Percentiles rank a stretch among this genome's conserved stretches.
Evolutionary conservation across 2,113 vertebrate species (phyloP).

Genomic region (Podarcis muralis): DNA sequence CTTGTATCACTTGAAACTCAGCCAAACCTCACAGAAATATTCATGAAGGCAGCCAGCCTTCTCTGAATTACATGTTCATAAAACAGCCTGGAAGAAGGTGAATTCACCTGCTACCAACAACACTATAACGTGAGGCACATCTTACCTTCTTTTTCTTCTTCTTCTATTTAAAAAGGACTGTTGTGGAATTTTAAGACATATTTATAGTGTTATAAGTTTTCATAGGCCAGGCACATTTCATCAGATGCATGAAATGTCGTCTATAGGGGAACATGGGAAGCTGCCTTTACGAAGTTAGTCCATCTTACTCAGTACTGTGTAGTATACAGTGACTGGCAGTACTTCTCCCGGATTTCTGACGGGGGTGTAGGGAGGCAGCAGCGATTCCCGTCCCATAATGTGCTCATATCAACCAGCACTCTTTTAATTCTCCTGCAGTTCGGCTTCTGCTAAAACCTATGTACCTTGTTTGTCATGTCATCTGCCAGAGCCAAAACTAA

Average conservation of each 20-base stretch:
- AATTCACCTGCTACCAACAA: not conserved
- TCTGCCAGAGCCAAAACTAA: too few relatives aligned
- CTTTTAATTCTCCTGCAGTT: too few relatives aligned
- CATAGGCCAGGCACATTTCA: not conserved
- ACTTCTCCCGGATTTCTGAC: too few relatives aligned
- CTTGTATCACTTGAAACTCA: constrained; percentile 12
- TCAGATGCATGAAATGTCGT: not conserved
- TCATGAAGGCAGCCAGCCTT: constrained; percentile 5
- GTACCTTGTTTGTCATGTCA: too few relatives aligned
- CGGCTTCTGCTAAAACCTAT: too few relatives aligned
- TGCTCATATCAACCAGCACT: too few relatives aligned
- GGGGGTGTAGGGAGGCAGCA: too few relatives aligned
- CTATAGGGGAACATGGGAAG: too few relatives aligned
- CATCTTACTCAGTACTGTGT: too few relatives aligned
- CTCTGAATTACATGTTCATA: not conserved
- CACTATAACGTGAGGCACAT: not conserved
- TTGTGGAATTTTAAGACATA: not conserved
- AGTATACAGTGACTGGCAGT: too few relatives aligned
- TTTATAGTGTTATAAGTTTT: not conserved
- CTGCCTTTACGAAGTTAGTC: too few relatives aligned
- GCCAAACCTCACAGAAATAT: not conserved
- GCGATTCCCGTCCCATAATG: too few relatives aligned
- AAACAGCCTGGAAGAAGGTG: not conserved
- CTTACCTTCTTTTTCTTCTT: not conserved
- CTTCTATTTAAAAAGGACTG: not conserved